Evolutionary conservation across 1,140 invertebrate species (phyloP).

Genomic region (Drosophila truncata): DNA sequence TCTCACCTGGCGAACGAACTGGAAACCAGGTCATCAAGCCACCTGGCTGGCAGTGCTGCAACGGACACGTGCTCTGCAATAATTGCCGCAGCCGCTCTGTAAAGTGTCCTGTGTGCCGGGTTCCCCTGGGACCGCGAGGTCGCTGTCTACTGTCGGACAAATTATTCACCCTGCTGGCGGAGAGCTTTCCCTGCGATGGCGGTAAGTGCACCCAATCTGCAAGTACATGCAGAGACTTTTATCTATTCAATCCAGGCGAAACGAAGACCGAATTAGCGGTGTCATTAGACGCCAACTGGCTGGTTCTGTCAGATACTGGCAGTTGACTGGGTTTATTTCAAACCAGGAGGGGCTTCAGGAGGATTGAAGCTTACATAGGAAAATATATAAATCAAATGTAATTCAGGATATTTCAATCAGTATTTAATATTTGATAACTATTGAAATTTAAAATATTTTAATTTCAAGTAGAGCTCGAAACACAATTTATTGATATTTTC

Average conservation of each 20-base stretch:
- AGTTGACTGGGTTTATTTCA: background rate
- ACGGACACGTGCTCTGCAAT: constrained; percentile 85
- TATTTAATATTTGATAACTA: background rate
- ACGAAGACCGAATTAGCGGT: constrained; percentile 61
- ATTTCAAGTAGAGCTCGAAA: background rate
- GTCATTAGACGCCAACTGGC: constrained; percentile 55
- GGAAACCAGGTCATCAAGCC: constrained; percentile 83
- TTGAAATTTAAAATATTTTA: background rate
- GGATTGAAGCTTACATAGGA: too few relatives aligned
- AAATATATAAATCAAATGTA: background rate
- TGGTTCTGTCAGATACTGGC: background rate
- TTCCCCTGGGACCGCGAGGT: constrained; percentile 82
- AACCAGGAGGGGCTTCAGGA: background rate
- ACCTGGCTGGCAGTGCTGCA: constrained; percentile 86
- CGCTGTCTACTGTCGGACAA: constrained; percentile 85
- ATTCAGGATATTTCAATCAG: background rate
- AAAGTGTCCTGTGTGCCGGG: constrained; percentile 85
- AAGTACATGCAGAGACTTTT: constrained; percentile 23
- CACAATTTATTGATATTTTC: too few relatives aligned
- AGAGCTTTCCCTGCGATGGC: constrained; percentile 85
- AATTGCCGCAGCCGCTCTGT: constrained; percentile 85
- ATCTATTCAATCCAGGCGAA: constrained; percentile 39
- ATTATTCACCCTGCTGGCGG: constrained; percentile 84
- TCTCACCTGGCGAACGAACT: constrained; percentile 6
- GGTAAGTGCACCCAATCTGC: constrained; percentile 61